Evolutionary conservation across 2,888 invertebrate genomes (phyloP).

Genomic region (Meloe dianella): DNA sequence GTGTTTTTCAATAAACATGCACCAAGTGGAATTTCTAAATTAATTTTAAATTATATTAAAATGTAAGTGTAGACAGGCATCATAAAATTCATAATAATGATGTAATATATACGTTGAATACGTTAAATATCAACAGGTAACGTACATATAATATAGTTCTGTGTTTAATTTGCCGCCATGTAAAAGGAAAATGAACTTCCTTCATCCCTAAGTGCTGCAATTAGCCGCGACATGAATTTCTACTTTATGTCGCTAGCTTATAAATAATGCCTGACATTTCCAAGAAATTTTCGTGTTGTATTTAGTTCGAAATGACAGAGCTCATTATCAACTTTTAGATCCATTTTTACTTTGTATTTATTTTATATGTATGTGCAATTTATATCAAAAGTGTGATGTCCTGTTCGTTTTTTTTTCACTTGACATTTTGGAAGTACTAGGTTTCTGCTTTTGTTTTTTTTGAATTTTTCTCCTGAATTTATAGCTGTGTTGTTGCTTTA

Average conservation of each 20-base stretch:
- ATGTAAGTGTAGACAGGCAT: not conserved
- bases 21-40: not conserved
- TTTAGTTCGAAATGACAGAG: constrained; percentile 30
- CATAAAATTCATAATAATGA: constrained; percentile 3
- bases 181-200: constrained; percentile 34
- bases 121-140: constrained; percentile 31
- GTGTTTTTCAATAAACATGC: not conserved
- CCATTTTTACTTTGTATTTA: constrained; percentile 1
- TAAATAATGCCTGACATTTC: constrained; percentile 34
- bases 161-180: constrained; percentile 31
- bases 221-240: constrained; percentile 34
- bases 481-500: not conserved
- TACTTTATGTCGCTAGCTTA: constrained; percentile 35
- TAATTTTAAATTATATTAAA: not conserved
- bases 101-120: constrained; percentile 19
- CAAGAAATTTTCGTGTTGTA: constrained; percentile 32
- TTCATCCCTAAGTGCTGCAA: constrained; percentile 34
- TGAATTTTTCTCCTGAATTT: not conserved
- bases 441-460: not conserved
- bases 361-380: not conserved
- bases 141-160: constrained; percentile 13
- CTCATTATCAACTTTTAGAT: constrained; percentile 26
- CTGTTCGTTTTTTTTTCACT: not conserved
- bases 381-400: not conserved
- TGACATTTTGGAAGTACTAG: not conserved